phyloP scores from a whole-genome alignment of 2,888 invertebrate species.

The Andrena praecox region DNA sequence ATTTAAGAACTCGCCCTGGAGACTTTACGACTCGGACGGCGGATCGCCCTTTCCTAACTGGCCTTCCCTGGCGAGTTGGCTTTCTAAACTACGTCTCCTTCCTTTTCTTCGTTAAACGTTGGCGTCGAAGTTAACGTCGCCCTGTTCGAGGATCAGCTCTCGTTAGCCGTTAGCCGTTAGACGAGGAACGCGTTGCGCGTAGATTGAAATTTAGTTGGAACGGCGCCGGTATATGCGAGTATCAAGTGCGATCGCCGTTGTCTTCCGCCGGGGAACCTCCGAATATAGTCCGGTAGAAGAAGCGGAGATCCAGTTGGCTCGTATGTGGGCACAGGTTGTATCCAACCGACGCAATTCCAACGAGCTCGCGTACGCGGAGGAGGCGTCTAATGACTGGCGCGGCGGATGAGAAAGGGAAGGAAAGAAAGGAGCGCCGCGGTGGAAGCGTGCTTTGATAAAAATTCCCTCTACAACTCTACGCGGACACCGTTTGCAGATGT shows the following conservation, averaged over 20 bases:
- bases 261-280: conserved; percentile 31
- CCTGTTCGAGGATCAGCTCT: no score
- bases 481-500: conserved; percentile 12
- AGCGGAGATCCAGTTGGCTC: conserved; percentile 63
- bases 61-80: background rate
- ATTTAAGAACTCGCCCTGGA: conserved; percentile 18
- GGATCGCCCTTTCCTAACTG: background rate
- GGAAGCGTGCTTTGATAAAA: conserved; percentile 25
- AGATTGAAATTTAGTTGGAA: no score
- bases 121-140: no score
- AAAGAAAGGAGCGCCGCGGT: conserved; percentile 9
- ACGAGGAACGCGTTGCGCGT: no score
- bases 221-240: no score
- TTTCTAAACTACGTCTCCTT: background rate
- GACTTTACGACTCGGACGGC: background rate
- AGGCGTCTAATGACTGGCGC: conserved; percentile 46
- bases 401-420: conserved; percentile 26
- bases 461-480: conserved; percentile 11
- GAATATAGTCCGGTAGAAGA: conserved; percentile 38
- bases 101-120: no score
- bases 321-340: conserved; percentile 63
- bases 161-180: no score
- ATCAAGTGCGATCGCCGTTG: conserved; percentile 20
- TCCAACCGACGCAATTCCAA: conserved; percentile 44
- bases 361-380: conserved; percentile 38